A percentile compares a stretch with the other conserved stretches of the same genome.
phyloP scores from a whole-genome alignment of 2,888 invertebrate species.

The Hedya salicella region DNA sequence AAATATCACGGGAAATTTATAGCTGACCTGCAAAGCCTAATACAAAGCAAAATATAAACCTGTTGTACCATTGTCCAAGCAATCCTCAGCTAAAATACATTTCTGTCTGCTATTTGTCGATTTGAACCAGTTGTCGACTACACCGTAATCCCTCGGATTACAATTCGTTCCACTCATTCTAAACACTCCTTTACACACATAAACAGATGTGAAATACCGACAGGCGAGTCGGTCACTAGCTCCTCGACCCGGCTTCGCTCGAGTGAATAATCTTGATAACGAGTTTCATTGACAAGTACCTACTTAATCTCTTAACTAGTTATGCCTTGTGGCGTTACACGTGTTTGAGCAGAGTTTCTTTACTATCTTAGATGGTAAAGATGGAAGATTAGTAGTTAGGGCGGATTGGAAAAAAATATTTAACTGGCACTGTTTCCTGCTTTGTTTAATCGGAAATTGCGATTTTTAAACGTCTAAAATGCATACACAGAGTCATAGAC shows the following conservation, averaged over 20 bases:
- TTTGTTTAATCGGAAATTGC: too few species aligned
- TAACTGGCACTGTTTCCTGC: too few species aligned
- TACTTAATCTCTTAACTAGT: slow-evolving; percentile 35
- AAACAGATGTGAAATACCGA: slow-evolving; percentile 54
- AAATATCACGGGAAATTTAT: too few species aligned
- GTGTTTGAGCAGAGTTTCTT: slow-evolving; percentile 5
- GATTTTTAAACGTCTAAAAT: too few species aligned
- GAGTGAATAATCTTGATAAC: slow-evolving; percentile 56
- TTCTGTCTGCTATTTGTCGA: not conserved
- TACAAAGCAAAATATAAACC: too few species aligned
- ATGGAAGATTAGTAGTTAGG: slow-evolving; percentile 1
- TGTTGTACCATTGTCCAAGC: not conserved
- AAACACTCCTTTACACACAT: slow-evolving; percentile 36
- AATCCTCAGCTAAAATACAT: not conserved
- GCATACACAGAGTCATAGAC: too few species aligned
- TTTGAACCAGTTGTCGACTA: slow-evolving; percentile 3
- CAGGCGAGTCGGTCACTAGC: slow-evolving; percentile 47
- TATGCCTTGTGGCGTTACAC: slow-evolving; percentile 9
- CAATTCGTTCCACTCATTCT: slow-evolving; percentile 27
- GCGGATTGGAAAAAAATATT: not conserved
- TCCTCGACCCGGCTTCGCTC: slow-evolving; percentile 48
- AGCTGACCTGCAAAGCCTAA: too few species aligned
- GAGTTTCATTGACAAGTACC: slow-evolving; percentile 57
- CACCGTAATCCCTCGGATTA: slow-evolving; percentile 14
- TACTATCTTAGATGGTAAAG: slow-evolving; percentile 7